Evolutionary conservation across 1,140 invertebrate species (phyloP).

Genomic region (Condylostylus longicornis): DNA sequence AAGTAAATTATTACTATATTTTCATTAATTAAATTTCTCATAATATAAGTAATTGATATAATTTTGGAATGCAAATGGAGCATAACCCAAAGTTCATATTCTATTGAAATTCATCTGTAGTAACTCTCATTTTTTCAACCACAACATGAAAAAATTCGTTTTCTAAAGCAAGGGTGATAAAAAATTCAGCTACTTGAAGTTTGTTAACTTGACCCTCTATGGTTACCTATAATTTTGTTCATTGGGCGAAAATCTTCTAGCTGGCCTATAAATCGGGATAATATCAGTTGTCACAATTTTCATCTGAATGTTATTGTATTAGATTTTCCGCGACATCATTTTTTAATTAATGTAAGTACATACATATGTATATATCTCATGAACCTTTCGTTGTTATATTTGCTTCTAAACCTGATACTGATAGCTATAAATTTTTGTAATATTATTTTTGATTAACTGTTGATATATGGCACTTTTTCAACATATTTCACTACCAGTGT

Average conservation of each 20-base stretch:
- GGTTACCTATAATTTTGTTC: conserved; percentile 19
- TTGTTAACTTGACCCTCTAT: conserved; percentile 31
- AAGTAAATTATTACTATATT: conserved; percentile 11
- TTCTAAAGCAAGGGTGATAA: conserved; percentile 29
- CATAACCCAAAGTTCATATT: conserved; percentile 33
- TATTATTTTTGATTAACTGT: background rate
- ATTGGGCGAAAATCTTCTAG: conserved; percentile 15
- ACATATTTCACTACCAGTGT: background rate
- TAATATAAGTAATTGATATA: conserved; percentile 15
- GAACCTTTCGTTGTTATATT: background rate
- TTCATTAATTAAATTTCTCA: conserved; percentile 5
- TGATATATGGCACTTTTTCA: background rate
- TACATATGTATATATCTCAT: background rate
- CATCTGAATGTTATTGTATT: conserved; percentile 4
- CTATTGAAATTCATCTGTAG: conserved; percentile 28
- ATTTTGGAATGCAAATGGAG: conserved; percentile 15
- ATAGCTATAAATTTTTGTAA: background rate
- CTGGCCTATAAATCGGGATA: conserved; percentile 13
- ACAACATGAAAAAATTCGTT: conserved; percentile 34
- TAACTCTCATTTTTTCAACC: conserved; percentile 19
- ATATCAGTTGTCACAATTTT: conserved; percentile 12
- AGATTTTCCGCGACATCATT: background rate
- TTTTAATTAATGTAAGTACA: conserved; percentile 1
- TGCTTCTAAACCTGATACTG: background rate
- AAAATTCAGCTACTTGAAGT: conserved; percentile 21